Conservation (phyloP, 2,113 vertebrate species). For the Melanerpes aurifrons region DNA sequence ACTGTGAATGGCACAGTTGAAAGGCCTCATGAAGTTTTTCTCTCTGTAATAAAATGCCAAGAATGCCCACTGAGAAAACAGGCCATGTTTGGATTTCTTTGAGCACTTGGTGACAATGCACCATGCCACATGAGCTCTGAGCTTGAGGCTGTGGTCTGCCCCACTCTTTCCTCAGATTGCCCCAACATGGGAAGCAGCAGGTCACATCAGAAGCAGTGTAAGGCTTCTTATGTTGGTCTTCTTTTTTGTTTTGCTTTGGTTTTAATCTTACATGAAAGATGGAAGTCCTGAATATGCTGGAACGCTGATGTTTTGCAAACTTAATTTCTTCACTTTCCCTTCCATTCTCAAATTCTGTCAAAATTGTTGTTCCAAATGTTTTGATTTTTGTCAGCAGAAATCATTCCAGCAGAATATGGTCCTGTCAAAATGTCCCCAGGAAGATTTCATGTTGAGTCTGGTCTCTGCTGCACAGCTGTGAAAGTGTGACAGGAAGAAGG, state of each 20-base stretch:
- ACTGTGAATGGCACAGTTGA: neutral
- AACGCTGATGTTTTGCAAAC: neutral
- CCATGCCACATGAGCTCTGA: neutral
- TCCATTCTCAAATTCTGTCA: neutral
- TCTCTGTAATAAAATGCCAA: neutral
- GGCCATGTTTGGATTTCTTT: neutral
- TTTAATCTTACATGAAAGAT: neutral
- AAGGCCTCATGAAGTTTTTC: neutral
- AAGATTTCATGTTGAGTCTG: neutral
- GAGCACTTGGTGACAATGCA: neutral
- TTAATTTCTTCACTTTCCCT: neutral
- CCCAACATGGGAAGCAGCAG: neutral
- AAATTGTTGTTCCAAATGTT: constrained; percentile 49
- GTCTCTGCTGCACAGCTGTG: neutral
- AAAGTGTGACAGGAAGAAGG: constrained; percentile 1
- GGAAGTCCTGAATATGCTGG: neutral
- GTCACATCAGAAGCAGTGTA: neutral
- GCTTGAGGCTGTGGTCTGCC: neutral
- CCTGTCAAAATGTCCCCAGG: constrained; percentile 8
- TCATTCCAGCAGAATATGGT: neutral
- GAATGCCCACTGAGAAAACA: neutral
- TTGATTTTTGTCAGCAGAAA: constrained; percentile 24
- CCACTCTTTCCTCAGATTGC: neutral
- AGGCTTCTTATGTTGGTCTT: neutral
- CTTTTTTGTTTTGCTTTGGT: neutral